A percentile compares a stretch with the other conserved stretches of the same genome.
These are phyloP conservation scores for Aptenodytes forsteri DNA, from an alignment of 2,113 vertebrate species.

Conservation along the genomic window DNA sequence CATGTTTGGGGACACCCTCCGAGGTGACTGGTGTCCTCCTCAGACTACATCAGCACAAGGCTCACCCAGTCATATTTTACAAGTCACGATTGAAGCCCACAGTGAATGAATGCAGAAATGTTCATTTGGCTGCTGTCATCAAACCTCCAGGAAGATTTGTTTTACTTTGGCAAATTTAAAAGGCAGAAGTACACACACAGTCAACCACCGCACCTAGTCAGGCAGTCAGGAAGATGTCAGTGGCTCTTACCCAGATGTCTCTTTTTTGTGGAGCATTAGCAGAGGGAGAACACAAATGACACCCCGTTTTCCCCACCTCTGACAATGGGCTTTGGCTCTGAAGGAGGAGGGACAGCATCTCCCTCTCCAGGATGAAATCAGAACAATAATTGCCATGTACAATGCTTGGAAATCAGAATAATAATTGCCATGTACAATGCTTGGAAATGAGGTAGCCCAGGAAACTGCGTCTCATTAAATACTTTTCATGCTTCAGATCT, in stretches of 20 bases:
- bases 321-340: neutral
- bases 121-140: neutral
- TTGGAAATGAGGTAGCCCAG: neutral
- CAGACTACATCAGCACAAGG: neutral
- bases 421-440: neutral
- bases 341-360: neutral
- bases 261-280: neutral
- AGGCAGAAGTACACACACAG: no score
- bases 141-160: neutral
- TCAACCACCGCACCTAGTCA: no score
- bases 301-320: neutral
- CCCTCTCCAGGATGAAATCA: neutral
- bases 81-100: neutral
- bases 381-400: neutral
- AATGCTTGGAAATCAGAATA: neutral
- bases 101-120: neutral
- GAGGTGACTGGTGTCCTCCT: neutral
- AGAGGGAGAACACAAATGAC: neutral
- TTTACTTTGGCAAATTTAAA: neutral
- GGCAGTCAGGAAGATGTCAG: neutral
- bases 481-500: neutral
- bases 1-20: neutral
- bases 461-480: neutral
- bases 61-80: neutral
- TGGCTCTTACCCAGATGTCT: neutral